Evolutionary conservation across 2,113 vertebrate species (phyloP).

Genomic region (Propithecus coquereli): DNA sequence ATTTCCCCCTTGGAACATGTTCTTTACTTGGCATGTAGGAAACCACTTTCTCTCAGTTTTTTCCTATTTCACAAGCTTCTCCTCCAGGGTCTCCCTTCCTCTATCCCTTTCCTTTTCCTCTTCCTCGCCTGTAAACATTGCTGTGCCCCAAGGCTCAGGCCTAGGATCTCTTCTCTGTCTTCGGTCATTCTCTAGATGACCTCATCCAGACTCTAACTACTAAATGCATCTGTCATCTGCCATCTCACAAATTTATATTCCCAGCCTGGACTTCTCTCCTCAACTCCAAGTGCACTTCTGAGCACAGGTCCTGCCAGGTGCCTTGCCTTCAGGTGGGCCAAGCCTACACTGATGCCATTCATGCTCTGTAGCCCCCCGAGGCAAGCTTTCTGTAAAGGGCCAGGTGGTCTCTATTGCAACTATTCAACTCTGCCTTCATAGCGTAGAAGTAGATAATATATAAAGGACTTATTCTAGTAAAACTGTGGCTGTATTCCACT

Average conservation of each 20-base stretch:
- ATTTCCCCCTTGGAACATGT: not conserved
- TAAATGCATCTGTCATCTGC: not conserved
- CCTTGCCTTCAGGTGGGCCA: not conserved
- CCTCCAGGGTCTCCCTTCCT: not conserved
- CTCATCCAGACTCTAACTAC: not conserved
- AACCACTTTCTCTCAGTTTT: not conserved
- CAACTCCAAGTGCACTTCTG: not conserved
- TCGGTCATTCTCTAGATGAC: not conserved
- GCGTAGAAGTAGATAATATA: not conserved
- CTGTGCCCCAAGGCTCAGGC: not conserved
- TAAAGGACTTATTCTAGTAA: not conserved
- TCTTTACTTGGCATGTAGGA: conserved; percentile 27
- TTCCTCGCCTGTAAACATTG: not conserved
- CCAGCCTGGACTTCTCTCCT: not conserved
- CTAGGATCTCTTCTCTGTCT: not conserved
- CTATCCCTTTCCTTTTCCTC: not conserved
- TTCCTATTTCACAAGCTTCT: not conserved
- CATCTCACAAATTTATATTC: not conserved
- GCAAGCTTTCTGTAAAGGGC: not conserved
- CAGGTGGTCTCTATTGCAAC: not conserved
- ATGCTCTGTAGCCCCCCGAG: not conserved
- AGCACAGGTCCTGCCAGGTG: not conserved
- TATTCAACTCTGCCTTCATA: not conserved
- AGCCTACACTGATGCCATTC: not conserved
- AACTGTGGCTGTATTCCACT: not conserved